Percentiles rank a stretch among this genome's conserved stretches.
Conservation (phyloP, 2,888 invertebrate species). For the Leucoptera coffeella region DNA sequence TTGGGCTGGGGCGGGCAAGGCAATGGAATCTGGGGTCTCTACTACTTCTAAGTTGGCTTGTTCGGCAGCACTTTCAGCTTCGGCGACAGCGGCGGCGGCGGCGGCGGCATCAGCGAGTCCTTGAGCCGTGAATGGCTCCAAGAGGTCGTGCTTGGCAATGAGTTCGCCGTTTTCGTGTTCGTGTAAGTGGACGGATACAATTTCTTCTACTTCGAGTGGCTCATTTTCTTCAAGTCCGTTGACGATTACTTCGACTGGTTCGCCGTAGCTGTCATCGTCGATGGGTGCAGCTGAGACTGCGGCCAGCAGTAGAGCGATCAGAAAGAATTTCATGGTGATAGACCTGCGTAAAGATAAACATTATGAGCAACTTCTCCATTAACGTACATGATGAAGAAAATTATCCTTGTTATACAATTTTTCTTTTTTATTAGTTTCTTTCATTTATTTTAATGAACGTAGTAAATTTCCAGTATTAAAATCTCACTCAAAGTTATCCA, state of each 20-base stretch:
- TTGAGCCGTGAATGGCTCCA: conserved; percentile 19
- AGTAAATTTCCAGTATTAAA: too few species aligned
- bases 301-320: conserved; percentile 21
- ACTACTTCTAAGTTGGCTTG: conserved; percentile 3
- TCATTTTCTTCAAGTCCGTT: conserved; percentile 22
- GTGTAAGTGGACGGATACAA: conserved; percentile 19
- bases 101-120: conserved; percentile 20
- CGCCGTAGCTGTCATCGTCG: conserved; percentile 12
- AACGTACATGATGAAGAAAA: too few species aligned
- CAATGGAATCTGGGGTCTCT: conserved; percentile 1
- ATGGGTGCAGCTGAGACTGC: conserved; percentile 17
- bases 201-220: conserved; percentile 16
- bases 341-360: too few species aligned
- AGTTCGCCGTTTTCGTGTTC: conserved; percentile 16
- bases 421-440: too few species aligned
- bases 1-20: conserved; percentile 5
- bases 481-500: too few species aligned
- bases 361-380: too few species aligned
- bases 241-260: conserved; percentile 20
- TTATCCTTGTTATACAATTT: too few species aligned
- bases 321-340: conserved; percentile 21
- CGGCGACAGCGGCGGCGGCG: conserved; percentile 7
- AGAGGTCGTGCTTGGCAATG: conserved; percentile 13
- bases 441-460: too few species aligned
- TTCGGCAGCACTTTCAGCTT: conserved; percentile 4